Base-by-base conservation (phyloP, 2,113 vertebrate genomes). In the Nestor notabilis region DNA sequence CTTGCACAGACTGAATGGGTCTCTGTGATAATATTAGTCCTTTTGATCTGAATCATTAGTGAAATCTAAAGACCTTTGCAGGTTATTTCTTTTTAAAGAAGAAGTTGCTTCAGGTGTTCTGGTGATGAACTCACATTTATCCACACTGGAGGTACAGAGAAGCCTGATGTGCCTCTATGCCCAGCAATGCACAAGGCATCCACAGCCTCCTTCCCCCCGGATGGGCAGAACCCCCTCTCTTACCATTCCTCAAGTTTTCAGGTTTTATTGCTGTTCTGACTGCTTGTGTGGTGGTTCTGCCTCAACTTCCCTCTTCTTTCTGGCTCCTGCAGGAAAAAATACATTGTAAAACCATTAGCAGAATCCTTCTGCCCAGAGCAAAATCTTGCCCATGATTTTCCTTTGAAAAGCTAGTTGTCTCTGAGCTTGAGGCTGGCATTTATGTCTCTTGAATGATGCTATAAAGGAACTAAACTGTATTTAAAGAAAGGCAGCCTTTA, bases 401-500 rank as follows among this genome's bases (percentile, higher is more conserved):
- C 56, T 83, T 89, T 95, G 89, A 91, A 91, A 1, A 11, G 21
- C 65, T 61, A 21, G 52, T 76, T 89, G 65, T 79, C 81, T 53
- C 33, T 72, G 83, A 94, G 95, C 87, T 96, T 11, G 56, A 68
- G 84, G 89, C 87, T 94, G 68, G 77, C 74, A 76, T 91, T 95
- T 93, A 71, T 46, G 24, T 79, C 70, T 87, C 81, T 85, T 94
- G 83, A 95, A 93, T 61, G 74, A 41, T 75, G 61, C 70, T 79
- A 71, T 91, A 87, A 91, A 95, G 84, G 71, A 91, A 52, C 74
- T 94, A 95, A 96, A 91, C 85, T 89, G 87, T 71, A 47, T 86
- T 95, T 96, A 93, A 95, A 96, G 91, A 89, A 91, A 50, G 65
- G 78, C 89, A 94, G 47, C 58, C 27, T 89, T 95, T 93, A 89